Conservation (phyloP, 1,140 invertebrate species). For the Megathymus violae region DNA sequence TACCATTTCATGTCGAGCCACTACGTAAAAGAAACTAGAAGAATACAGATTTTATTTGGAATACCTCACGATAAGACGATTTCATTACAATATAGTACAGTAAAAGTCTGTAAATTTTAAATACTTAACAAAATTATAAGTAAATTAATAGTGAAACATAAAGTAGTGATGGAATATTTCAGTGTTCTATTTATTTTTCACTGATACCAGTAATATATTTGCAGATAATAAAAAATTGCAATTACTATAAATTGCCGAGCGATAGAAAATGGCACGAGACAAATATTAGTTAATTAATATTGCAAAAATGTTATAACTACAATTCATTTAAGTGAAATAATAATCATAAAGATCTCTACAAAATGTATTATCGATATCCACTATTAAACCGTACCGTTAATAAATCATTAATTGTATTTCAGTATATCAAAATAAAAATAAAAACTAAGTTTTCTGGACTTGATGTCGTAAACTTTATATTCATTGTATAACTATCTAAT, state of each 20-base stretch:
- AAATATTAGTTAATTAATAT: conserved; percentile 16
- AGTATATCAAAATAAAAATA: conserved; percentile 15
- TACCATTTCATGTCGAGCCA: conserved; percentile 27
- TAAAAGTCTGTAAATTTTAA: conserved; percentile 58
- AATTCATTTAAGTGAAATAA: conserved; percentile 10
- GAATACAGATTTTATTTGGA: conserved; percentile 49
- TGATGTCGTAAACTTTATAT: conserved; percentile 36
- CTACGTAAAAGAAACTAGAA: conserved; percentile 49
- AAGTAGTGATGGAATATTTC: conserved; percentile 50
- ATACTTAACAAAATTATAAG: conserved; percentile 59
- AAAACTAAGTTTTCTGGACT: conserved; percentile 44
- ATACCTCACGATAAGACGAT: conserved; percentile 53
- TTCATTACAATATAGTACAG: conserved; percentile 50
- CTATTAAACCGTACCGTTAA: conserved; percentile 4
- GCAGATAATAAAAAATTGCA: conserved; percentile 35
- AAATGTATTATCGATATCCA: background rate
- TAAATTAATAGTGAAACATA: conserved; percentile 50
- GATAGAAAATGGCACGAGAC: conserved; percentile 29
- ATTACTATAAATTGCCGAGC: conserved; percentile 23
- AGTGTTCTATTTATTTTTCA: conserved; percentile 47
- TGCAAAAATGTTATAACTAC: conserved; percentile 16
- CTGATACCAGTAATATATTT: conserved; percentile 49
- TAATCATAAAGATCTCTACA: conserved; percentile 7
- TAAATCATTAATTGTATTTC: conserved; percentile 4
- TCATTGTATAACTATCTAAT: conserved; percentile 17